A percentile compares a stretch with the other conserved stretches of the same genome.
Conservation (phyloP, 2,113 vertebrate genomes). For the Donacobius atricapilla region DNA sequence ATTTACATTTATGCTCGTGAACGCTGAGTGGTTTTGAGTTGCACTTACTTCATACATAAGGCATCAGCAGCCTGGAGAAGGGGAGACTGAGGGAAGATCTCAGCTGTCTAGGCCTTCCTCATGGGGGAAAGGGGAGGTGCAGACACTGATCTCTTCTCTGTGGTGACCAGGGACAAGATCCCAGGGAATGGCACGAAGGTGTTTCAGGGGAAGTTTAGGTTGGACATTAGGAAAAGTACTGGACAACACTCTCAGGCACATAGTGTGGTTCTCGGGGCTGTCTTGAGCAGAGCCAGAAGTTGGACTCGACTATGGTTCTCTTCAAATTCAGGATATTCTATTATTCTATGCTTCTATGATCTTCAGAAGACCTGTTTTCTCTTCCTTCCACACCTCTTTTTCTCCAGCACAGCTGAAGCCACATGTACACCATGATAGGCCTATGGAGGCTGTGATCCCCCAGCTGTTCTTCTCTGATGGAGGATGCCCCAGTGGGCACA, state of each 20-base stretch:
- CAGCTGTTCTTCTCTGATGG: neutral
- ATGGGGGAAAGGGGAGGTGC: neutral
- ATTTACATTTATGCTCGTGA: neutral
- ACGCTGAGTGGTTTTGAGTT: neutral
- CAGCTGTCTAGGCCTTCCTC: neutral
- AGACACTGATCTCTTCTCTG: neutral
- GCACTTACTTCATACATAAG: neutral
- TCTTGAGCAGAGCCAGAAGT: neutral
- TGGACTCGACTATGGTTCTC: neutral
- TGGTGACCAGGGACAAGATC: neutral
- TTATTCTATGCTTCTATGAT: neutral
- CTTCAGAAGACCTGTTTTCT: neutral
- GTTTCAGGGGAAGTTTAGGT: neutral
- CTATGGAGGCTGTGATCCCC: neutral
- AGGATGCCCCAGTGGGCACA: neutral
- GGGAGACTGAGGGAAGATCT: neutral
- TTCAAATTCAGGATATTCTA: neutral
- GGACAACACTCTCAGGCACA: neutral
- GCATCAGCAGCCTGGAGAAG: neutral
- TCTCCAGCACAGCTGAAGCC: neutral
- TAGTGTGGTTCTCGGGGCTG: neutral
- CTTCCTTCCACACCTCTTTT: neutral
- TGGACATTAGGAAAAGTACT: neutral
- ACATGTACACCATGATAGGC: rapidly evolving
- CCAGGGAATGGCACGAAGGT: neutral